Evolutionary conservation across 1,140 invertebrate species (phyloP).

Genomic region (Battus philenor): DNA sequence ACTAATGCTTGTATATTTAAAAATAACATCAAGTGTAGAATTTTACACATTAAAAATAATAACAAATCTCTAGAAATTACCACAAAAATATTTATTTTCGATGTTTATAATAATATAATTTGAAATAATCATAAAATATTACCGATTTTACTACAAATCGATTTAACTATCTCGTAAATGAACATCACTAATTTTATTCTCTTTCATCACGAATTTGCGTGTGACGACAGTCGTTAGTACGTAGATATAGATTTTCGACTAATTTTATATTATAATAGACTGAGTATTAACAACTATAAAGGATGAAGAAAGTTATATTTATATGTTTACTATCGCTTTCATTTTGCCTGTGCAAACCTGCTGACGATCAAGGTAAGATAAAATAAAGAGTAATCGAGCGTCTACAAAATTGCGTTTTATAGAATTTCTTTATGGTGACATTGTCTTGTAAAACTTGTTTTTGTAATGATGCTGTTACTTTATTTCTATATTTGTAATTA

Average conservation of each 20-base stretch:
- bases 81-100: too few species aligned
- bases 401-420: conserved; percentile 39
- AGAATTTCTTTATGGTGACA: conserved; percentile 35
- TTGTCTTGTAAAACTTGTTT: conserved; percentile 20
- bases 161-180: background rate
- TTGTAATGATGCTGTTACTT: conserved; percentile 3
- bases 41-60: too few species aligned
- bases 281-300: conserved; percentile 19
- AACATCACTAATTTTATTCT: conserved; percentile 7
- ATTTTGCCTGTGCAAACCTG: conserved; percentile 37
- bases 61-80: too few species aligned
- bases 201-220: conserved; percentile 13
- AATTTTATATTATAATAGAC: conserved; percentile 9
- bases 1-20: too few species aligned
- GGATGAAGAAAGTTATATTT: conserved; percentile 59
- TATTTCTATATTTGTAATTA: background rate
- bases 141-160: background rate
- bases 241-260: conserved; percentile 10
- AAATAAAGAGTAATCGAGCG: conserved; percentile 25
- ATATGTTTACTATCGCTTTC: conserved; percentile 51
- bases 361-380: conserved; percentile 35
- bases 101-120: too few species aligned
- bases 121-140: background rate
- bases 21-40: too few species aligned
- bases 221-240: conserved; percentile 7